Base-by-base conservation (phyloP, 2,113 vertebrate genomes). In the Gallinago paraguaiae region DNA sequence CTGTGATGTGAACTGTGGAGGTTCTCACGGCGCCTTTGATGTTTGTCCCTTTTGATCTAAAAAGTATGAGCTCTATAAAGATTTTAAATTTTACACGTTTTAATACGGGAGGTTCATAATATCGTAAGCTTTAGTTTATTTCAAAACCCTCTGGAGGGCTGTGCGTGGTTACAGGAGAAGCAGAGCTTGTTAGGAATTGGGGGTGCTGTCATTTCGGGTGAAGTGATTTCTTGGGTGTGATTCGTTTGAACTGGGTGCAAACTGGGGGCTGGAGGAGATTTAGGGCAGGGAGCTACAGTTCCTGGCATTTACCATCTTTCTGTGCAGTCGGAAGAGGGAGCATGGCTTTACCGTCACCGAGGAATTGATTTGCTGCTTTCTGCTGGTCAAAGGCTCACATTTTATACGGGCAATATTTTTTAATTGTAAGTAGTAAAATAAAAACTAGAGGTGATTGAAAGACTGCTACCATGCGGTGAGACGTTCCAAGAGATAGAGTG, bases 251-350 rank as follows among this genome's bases (percentile, higher is more conserved):
- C 37, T 28, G 10, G 46, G n/a, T 64, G 74, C 60, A 57, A 80
- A 37, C 59, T 7, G 35, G 35, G 60, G 11, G 18, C 11, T 9
- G 0, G 4, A 1, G 2, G 28, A 4, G 50, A 4, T 20, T 45
- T 35, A 3, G 64, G 64, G 59, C 67, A 28, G 37, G 13, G 48
- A 56, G 31, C 11, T 35, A 2, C 46, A 33, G 30, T 37, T 57
- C 10, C 18, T 25, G 9, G 4, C 13, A 4, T 41, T 77, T 63
- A 8, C 41, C 14, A 4, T 57, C 13, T 25, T 71, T 68, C 76
- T 27, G 0, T 14, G 4, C 23, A 24, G 2, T 14, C 48, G 13
- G 64, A 35, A 68, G 20, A 57, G 53, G 37, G 37, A 7, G 11
- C 35, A 43, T 9, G 20, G 50, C 63, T 43, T 60, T 23, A 6